Percentiles rank a stretch among this genome's conserved stretches.
These are phyloP conservation scores for Arothron firmamentum DNA, from an alignment of 2,113 vertebrate genomes.

Conservation along the genomic window DNA sequence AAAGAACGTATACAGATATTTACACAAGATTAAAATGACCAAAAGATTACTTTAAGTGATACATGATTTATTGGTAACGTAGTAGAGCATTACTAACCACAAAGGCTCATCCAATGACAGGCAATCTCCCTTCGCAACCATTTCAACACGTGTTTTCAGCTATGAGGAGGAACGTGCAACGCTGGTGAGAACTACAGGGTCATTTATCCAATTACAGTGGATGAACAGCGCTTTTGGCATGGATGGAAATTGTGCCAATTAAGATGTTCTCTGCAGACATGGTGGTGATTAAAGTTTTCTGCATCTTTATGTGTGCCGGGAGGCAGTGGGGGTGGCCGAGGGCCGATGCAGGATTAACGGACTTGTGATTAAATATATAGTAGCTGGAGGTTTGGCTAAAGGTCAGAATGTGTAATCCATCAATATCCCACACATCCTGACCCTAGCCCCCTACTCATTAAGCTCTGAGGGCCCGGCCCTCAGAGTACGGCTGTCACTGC, in stretches of 20 bases:
- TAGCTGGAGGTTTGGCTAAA: slow-evolving; percentile 42
- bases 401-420: slow-evolving; percentile 44
- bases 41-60: no score
- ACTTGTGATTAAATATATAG: slow-evolving; percentile 44
- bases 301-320: slow-evolving; percentile 12
- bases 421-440: slow-evolving; percentile 8
- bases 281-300: slow-evolving; percentile 22
- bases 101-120: slow-evolving; percentile 14
- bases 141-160: no score
- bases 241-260: slow-evolving; percentile 36
- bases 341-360: slow-evolving; percentile 35
- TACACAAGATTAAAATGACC: no score
- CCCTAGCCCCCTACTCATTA: slow-evolving; percentile 25
- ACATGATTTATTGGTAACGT: no score
- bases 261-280: slow-evolving; percentile 25
- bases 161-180: no score
- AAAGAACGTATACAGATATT: no score
- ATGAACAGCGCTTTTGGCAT: slow-evolving; percentile 20
- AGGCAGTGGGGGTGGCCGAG: background rate
- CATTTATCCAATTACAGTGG: slow-evolving; percentile 28
- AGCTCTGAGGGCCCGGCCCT: slow-evolving; percentile 1
- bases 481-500: slow-evolving; percentile 5
- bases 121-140: no score
- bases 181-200: no score
- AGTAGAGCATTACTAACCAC: background rate